Evolutionary conservation across 2,113 vertebrate species (phyloP), one percentile per base, ranked within the genome.

Genomic region (Gambusia affinis): DNA sequence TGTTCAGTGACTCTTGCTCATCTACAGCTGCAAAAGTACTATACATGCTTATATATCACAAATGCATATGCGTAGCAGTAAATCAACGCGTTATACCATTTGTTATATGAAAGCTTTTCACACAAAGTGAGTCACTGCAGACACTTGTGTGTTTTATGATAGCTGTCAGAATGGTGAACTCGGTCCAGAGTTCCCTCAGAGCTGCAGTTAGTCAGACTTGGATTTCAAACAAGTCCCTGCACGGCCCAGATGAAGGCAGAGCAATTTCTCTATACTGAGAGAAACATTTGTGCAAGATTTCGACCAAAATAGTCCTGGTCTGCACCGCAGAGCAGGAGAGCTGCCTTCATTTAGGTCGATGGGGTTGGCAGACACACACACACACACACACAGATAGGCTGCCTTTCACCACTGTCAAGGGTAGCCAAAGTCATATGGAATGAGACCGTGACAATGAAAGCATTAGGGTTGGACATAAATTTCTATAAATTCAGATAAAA

Each of bases 281-380:
- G 89, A 91, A 86, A 91, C 90, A 90, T 92, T 93, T 93, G 89
- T 90, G 89, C 89, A 92, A 89, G 89, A 84, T 91, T 93, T 90
- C 63, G 69, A 90, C 90, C 79, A 76, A 92, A 93, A 92, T 92
- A 93, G 92, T 86, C 73, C 85, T 79, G 83, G 83, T 83, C 87
- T 84, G 30, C 84, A 92, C 90, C 90, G 89, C 92, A 90, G 72
- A 87, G 85, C 75, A 51, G 83, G 84, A 90, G 83, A 51, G 81
- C 85, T 88, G 89, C 88, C 84, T 88, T 90, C 84, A 87, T 88
- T 87, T 87, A 71, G 83, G 78, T 67, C 68, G 71, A 88, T 75
- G 83, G 79, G 80, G 83, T 77, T 87, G 88, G 88, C 81, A 78
- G 72, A 79, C 57, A 37, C 80, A 64, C 81, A 69, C 60, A 72